Evolutionary conservation across 2,797 vertebrate species (phyloP).

Genomic region (Peromyscus melanophrys): DNA sequence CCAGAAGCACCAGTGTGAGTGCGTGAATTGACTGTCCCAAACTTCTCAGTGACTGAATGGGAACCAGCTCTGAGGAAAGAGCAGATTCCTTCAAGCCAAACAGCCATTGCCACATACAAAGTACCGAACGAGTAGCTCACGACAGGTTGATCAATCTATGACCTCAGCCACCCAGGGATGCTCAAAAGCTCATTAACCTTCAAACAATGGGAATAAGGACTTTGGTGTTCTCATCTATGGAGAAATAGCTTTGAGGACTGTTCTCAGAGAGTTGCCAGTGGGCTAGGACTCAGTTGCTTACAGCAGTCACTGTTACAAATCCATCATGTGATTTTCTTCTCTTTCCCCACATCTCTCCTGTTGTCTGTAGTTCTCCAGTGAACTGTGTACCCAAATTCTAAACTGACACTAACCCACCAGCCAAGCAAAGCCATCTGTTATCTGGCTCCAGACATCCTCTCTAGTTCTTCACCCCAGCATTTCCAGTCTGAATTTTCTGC

Average conservation of each 20-base stretch:
- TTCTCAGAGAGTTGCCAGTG: neutral
- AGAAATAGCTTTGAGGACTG: neutral
- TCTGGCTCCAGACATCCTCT: neutral
- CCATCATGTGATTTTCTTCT: neutral
- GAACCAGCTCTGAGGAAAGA: neutral
- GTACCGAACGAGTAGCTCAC: fast-evolving
- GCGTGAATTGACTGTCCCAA: fast-evolving
- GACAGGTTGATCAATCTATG: neutral
- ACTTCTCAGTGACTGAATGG: neutral
- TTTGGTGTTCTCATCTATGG: neutral
- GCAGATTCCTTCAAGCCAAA: neutral
- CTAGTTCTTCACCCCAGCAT: neutral
- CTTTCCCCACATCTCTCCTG: neutral
- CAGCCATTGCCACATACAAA: neutral
- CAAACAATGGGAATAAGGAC: neutral
- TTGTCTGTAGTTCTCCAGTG: neutral
- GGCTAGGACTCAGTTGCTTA: neutral
- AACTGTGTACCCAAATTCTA: neutral
- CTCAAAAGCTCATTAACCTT: neutral
- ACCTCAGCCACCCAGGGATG: neutral
- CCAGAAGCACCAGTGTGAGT: neutral
- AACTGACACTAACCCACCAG: neutral
- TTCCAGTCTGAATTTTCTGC: neutral
- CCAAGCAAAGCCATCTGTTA: neutral
- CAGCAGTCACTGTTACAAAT: neutral